phyloP scores from a whole-genome alignment of 2,888 invertebrate species.

The Cloeon dipterum region DNA sequence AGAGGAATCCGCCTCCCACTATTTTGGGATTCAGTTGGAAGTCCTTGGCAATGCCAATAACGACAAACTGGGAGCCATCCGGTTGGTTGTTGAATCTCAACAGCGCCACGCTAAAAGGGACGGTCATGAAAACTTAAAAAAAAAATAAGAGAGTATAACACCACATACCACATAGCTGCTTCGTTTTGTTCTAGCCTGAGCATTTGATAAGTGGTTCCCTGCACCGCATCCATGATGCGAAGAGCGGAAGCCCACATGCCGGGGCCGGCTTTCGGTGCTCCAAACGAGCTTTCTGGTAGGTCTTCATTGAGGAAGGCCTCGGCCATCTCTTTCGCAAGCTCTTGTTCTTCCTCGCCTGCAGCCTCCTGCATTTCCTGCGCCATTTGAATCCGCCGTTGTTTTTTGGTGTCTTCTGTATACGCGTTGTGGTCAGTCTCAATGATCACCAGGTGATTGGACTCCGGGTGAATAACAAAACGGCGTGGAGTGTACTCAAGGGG shows the following conservation, averaged over 20 bases:
- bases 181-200: slow-evolving; percentile 86
- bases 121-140: slow-evolving; percentile 4
- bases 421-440: slow-evolving; percentile 97
- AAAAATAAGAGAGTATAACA: slow-evolving; percentile 4
- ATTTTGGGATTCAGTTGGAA: slow-evolving; percentile 70
- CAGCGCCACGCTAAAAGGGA: slow-evolving; percentile 36
- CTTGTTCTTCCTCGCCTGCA: slow-evolving; percentile 86
- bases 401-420: slow-evolving; percentile 92
- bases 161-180: slow-evolving; percentile 57
- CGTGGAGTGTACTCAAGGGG: slow-evolving; percentile 90
- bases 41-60: slow-evolving; percentile 83
- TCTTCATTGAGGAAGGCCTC: slow-evolving; percentile 89
- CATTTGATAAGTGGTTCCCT: slow-evolving; percentile 51
- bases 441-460: slow-evolving; percentile 70
- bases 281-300: slow-evolving; percentile 79
- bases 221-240: slow-evolving; percentile 64
- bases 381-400: slow-evolving; percentile 82
- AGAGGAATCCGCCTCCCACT: slow-evolving; percentile 59
- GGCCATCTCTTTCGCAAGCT: slow-evolving; percentile 91
- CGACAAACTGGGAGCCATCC: slow-evolving; percentile 34
- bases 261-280: slow-evolving; percentile 85
- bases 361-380: slow-evolving; percentile 91
- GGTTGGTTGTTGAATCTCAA: slow-evolving; percentile 49
- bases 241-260: slow-evolving; percentile 93
- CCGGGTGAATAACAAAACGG: slow-evolving; percentile 79